Percentiles rank a stretch among this genome's conserved stretches.
phyloP scores from a whole-genome alignment of 2,797 vertebrate genomes.

The Uromys caudimaculatus region DNA sequence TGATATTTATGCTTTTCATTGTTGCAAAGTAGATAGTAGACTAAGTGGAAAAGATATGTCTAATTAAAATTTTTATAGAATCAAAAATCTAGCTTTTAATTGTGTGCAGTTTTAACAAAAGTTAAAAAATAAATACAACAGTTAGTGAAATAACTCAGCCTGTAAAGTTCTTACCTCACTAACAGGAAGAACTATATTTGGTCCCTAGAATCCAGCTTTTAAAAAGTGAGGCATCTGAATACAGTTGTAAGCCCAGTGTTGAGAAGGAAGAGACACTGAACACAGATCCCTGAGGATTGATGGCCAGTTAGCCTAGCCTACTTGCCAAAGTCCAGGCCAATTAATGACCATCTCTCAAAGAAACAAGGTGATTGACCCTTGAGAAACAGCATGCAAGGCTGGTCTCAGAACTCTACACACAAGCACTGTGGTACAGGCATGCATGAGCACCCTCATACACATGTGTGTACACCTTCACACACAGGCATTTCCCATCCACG shows the following conservation, averaged over 20 bases:
- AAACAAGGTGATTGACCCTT: background rate
- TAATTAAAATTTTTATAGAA: conserved; percentile 48
- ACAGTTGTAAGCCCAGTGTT: background rate
- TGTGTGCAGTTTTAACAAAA: background rate
- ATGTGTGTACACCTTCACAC: background rate
- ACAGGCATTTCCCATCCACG: background rate
- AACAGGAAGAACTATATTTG: background rate
- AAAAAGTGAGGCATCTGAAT: background rate
- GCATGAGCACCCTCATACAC: background rate
- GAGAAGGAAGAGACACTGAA: background rate
- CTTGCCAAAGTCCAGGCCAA: background rate
- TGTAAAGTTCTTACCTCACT: background rate
- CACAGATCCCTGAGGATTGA: too few relatives aligned
- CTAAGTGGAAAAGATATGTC: conserved; percentile 49
- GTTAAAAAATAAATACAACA: background rate
- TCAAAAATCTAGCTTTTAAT: background rate
- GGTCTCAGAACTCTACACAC: background rate
- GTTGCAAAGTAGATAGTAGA: background rate
- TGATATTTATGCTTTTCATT: conserved; percentile 37
- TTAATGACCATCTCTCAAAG: background rate
- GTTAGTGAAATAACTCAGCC: background rate
- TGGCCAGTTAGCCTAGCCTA: background rate
- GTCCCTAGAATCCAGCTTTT: background rate
- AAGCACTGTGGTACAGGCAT: background rate
- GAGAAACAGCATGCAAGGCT: background rate